Percentiles rank a stretch among this genome's conserved stretches.
phyloP scores from a whole-genome alignment of 1,140 invertebrate genomes.

The Drosophila busckii region DNA sequence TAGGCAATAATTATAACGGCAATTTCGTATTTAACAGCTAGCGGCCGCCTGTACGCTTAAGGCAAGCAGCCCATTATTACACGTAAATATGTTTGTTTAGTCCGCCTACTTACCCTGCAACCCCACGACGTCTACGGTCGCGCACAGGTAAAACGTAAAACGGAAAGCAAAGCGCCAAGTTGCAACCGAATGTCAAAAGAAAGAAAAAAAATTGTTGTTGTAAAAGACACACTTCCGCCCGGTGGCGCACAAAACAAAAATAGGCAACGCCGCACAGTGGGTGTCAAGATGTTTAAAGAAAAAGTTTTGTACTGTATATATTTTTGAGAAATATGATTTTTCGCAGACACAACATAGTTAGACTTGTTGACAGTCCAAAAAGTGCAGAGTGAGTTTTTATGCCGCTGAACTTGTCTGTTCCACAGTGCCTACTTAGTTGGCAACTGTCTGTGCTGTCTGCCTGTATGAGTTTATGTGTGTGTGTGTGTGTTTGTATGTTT shows the following conservation, averaged over 20 bases:
- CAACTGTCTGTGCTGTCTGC: conserved; percentile 2
- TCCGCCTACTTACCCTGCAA: neutral
- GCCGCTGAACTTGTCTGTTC: neutral
- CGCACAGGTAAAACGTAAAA: conserved; percentile 47
- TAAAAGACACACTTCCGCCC: conserved; percentile 65
- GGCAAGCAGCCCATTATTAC: conserved; percentile 41
- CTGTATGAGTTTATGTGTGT: neutral
- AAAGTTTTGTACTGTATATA: conserved; percentile 13
- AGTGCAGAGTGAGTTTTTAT: conserved; percentile 10
- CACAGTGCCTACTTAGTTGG: conserved; percentile 19
- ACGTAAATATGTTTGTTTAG: conserved; percentile 49
- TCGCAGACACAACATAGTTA: neutral
- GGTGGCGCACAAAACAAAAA: conserved; percentile 66
- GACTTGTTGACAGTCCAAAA: neutral
- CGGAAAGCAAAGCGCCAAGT: conserved; percentile 31
- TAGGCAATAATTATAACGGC: conserved; percentile 41
- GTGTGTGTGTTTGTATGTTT: conserved; percentile 41
- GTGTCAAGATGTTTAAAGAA: neutral
- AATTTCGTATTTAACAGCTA: conserved; percentile 65
- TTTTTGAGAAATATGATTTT: neutral
- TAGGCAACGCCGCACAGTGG: conserved; percentile 50
- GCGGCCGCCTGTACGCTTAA: conserved; percentile 26
- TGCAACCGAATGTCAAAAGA: conserved; percentile 26
- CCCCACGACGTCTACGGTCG: too few species aligned
- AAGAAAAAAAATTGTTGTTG: conserved; percentile 36